phyloP scores from a whole-genome alignment of 2,113 vertebrate species.

The Sylvilagus bachmani region DNA sequence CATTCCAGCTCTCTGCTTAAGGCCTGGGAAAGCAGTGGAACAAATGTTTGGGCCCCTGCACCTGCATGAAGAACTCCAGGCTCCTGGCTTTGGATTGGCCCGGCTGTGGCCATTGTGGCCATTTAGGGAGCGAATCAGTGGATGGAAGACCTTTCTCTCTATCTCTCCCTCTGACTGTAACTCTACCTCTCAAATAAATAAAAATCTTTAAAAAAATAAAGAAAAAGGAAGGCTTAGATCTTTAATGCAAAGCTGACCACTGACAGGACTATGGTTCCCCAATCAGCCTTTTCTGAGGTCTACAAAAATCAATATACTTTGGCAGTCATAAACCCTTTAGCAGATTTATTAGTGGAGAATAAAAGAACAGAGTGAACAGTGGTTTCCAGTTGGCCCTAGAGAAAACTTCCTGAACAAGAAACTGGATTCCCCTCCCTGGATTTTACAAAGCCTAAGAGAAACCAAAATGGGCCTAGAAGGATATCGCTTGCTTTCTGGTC shows the following conservation, averaged over 20 bases:
- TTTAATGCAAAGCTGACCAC: not conserved
- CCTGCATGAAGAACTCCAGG: no score
- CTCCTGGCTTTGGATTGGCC: no score
- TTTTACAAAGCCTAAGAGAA: slow-evolving; percentile 24
- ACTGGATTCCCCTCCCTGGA: not conserved
- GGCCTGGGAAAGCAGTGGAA: no score
- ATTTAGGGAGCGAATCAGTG: no score
- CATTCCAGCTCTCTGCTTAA: no score
- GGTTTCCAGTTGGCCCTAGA: not conserved
- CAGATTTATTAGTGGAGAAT: not conserved
- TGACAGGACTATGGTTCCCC: not conserved
- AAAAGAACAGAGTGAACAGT: not conserved
- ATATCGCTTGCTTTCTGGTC: not conserved
- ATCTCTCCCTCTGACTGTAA: no score
- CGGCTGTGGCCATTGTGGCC: no score
- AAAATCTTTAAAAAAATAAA: no score
- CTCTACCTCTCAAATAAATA: no score
- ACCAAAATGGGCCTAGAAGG: not conserved
- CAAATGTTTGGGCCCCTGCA: no score
- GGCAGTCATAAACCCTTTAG: not conserved
- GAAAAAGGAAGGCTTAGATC: not conserved
- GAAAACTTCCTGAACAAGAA: not conserved
- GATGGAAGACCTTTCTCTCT: no score
- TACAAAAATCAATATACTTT: no score
- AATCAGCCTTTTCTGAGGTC: not conserved